Percentiles rank a stretch among this genome's conserved stretches.
phyloP scores from a whole-genome alignment of 30 jellyfish, hydroid and myxozoan species.

The Pseudorhiza aurosa region DNA sequence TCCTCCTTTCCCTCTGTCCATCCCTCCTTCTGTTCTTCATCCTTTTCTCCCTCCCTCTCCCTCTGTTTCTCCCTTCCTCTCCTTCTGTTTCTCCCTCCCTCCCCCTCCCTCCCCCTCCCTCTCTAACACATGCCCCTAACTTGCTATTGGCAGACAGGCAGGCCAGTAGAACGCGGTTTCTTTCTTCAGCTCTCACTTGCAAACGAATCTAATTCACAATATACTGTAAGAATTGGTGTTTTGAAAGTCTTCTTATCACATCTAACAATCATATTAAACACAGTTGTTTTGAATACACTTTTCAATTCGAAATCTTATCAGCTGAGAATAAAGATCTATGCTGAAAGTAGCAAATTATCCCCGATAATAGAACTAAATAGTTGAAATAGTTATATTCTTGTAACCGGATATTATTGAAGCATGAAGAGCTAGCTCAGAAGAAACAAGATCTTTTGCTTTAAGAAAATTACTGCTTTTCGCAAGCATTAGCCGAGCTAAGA shows the following conservation, averaged over 20 bases:
- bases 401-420: conserved; percentile 17
- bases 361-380: not conserved
- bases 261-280: too few species aligned
- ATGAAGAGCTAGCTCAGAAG: not conserved
- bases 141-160: too few species aligned
- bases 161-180: too few species aligned
- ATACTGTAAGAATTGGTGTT: too few species aligned
- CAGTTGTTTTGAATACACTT: too few species aligned
- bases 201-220: too few species aligned
- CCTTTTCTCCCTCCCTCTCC: not conserved
- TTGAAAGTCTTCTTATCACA: conserved; percentile 1
- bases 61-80: not conserved
- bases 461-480: not conserved
- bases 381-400: not conserved
- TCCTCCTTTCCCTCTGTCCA: not conserved
- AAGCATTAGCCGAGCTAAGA: too few species aligned
- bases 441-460: not conserved
- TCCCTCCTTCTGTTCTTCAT: not conserved
- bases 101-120: not conserved
- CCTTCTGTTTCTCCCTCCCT: not conserved
- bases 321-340: conserved; percentile 4
- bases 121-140: not conserved
- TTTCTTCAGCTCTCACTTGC: too few species aligned
- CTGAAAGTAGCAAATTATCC: conserved; percentile 1
- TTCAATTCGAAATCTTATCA: not conserved